A percentile compares a stretch with the other conserved stretches of the same genome.
Conservation (phyloP, 2,113 vertebrate genomes). For the Anolis sagrei region DNA sequence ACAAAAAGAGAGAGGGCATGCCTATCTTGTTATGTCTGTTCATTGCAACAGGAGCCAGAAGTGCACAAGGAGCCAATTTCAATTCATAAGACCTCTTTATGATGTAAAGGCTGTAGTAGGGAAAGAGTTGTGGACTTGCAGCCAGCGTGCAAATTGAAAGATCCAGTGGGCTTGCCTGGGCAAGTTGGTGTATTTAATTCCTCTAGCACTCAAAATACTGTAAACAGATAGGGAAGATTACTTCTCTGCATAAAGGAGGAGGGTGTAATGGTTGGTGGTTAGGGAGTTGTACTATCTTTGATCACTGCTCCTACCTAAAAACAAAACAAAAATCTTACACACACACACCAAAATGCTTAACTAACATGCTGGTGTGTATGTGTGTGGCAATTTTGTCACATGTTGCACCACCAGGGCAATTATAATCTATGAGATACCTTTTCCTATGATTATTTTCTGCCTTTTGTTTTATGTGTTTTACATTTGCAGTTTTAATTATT, state of each 20-base stretch:
- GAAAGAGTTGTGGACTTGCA: background rate
- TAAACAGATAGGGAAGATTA: constrained; percentile 37
- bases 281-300: background rate
- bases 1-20: no score
- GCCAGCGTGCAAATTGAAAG: background rate
- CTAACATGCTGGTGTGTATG: no score
- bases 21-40: no score
- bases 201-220: constrained; percentile 20
- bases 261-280: background rate
- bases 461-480: no score
- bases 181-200: background rate
- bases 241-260: background rate
- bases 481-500: no score
- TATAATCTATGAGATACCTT: no score
- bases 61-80: background rate
- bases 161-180: background rate
- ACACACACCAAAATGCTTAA: no score
- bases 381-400: no score
- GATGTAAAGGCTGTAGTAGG: background rate
- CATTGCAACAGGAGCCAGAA: background rate
- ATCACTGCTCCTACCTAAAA: no score
- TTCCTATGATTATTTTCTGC: no score
- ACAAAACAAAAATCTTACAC: no score
- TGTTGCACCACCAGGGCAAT: no score
- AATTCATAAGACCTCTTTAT: background rate